Evolutionary conservation across 2,888 invertebrate species (phyloP), one percentile per base, ranked within the genome.

Genomic region (Mythimna albipuncta): DNA sequence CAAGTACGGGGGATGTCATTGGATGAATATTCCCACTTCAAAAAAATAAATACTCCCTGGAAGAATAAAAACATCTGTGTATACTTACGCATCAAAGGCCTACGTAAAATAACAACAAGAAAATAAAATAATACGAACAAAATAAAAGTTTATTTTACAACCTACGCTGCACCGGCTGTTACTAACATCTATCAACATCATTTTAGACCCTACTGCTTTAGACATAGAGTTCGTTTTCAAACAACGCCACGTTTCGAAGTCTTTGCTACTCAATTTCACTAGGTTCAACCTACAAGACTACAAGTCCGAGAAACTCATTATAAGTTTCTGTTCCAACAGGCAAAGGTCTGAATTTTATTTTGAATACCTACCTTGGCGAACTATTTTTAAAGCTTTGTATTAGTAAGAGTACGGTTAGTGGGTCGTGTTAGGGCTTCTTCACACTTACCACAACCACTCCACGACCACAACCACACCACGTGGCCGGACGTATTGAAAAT

Each of bases 301-400:
- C 62, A 72, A 86, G 83, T 85, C 82, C 81, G 64, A 86, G 87
- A 87, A 88, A 89, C 85, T 89, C 88, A 85, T 89, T 89, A 89
- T 84, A 89, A 89, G 84, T 89, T 89, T 82, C 80, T 68, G 75
- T 83, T 82, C 71, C 69, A 85, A 75, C 72, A 79, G 64, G 76
- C 86, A 88, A 84, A 85, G 76, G 79, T 78, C 77, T 83, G 78
- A 67, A 83, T 81, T 77, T 83, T 83, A 77, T 79, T 85, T 84
- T 80, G 69, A 75, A 69, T 78, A 76, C 61, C 64, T 78, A 76
- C 61, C 64, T 70, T 66, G n/a, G 62, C 9, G 16, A 76, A 76
- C 79, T 84, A 78, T 76, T 75, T 83, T 69, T 68, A 21, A 61
- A 32, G 80, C 19, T 71, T 75, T 80, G 21, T 69, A 41, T 19